Evolutionary conservation across 2,888 invertebrate genomes (phyloP).

Genomic region (Lasioglossum zephyrum): DNA sequence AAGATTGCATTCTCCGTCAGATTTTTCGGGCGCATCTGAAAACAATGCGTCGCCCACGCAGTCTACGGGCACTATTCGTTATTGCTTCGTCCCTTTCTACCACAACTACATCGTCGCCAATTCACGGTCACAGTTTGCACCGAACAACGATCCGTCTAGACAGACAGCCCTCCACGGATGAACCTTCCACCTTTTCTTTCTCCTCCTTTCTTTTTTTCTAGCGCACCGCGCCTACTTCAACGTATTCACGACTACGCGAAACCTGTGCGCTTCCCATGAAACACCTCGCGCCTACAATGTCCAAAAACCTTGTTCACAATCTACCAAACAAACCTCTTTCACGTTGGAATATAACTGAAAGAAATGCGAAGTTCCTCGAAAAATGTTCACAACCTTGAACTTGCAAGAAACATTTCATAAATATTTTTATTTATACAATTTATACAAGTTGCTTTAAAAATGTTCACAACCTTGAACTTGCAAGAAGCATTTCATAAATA

Average conservation of each 20-base stretch:
- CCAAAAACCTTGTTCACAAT: neutral
- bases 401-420: neutral
- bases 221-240: constrained; percentile 35
- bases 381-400: too few species aligned
- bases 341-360: neutral
- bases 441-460: too few species aligned
- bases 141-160: constrained; percentile 80
- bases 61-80: constrained; percentile 58
- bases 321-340: neutral
- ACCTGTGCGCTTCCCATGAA: neutral
- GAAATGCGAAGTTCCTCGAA: too few species aligned
- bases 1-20: constrained; percentile 45
- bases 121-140: constrained; percentile 75
- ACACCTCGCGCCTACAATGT: constrained; percentile 15
- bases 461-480: neutral
- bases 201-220: constrained; percentile 24
- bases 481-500: neutral
- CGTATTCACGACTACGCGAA: constrained; percentile 23
- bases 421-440: neutral
- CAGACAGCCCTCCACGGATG: constrained; percentile 73
- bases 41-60: constrained; percentile 62
- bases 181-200: constrained; percentile 63
- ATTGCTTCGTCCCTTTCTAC: constrained; percentile 61
- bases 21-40: constrained; percentile 54
- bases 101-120: constrained; percentile 49